Evolutionary conservation across 2,888 invertebrate genomes (phyloP).

Genomic region (Drosophila emarginata): DNA sequence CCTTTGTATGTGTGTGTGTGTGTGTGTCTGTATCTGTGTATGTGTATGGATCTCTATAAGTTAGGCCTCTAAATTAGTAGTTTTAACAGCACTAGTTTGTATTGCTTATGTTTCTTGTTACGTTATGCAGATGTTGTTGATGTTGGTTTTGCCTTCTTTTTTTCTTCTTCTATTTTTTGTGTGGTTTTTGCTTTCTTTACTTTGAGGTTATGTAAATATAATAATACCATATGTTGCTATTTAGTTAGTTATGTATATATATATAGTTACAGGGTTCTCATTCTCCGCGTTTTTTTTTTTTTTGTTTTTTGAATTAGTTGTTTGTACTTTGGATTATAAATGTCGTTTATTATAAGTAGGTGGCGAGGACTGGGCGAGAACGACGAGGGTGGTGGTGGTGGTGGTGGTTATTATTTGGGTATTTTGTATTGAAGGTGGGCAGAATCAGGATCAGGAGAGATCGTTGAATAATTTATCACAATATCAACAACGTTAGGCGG

Average conservation of each 20-base stretch:
- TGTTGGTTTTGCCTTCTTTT: conserved; percentile 18
- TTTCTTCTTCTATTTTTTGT: conserved; percentile 8
- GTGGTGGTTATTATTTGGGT: conserved; percentile 13
- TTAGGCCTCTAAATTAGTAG: conserved; percentile 65
- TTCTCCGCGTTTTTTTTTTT: not conserved
- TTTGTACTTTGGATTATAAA: conserved; percentile 75
- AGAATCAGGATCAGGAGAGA: conserved; percentile 36
- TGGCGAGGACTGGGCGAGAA: conserved; percentile 42
- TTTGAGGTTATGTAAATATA: conserved; percentile 60
- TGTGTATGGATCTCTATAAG: conserved; percentile 54
- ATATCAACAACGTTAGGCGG: conserved; percentile 46
- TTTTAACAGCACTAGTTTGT: conserved; percentile 68
- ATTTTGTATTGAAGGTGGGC: conserved; percentile 23
- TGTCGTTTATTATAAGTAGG: conserved; percentile 57
- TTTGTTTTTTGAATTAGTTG: conserved; percentile 36
- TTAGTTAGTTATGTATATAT: conserved; percentile 38
- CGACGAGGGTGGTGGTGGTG: conserved; percentile 31
- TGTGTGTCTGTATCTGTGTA: conserved; percentile 37
- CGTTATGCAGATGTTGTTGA: conserved; percentile 28
- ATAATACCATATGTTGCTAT: conserved; percentile 75
- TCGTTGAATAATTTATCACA: conserved; percentile 46
- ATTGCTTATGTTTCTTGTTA: conserved; percentile 64
- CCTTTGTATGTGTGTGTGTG: conserved; percentile 42
- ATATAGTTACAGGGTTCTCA: conserved; percentile 31
- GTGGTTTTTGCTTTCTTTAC: conserved; percentile 15